Evolutionary conservation across 2,888 invertebrate species (phyloP), one percentile per base, ranked within the genome.

Genomic region (Lymantria monacha): DNA sequence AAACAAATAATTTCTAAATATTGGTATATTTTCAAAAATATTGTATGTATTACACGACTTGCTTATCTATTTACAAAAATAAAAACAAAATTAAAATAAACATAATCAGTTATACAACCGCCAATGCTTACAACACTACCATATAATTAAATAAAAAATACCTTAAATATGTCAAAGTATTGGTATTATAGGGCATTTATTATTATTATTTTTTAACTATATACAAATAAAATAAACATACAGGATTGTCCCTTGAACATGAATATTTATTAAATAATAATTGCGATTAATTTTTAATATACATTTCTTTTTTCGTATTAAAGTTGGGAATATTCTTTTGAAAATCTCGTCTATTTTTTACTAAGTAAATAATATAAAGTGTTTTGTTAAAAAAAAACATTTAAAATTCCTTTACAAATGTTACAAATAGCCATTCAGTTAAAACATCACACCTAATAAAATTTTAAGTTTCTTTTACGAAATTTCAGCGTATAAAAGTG

Each of bases 1-100:
- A 79, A 66, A 74, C 52, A 53, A 62, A 46, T 14, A 44, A 48
- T 47, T 80, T 89, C 90, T 90, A 90, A 88, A 89, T 90, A 88
- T 76, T 87, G 89, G 90, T 90, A 89, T 90, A 90, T 90, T 90
- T 89, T 89, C 87, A 90, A 90, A 90, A 90, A 90, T 90, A 90
- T 90, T 33, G 33, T 33, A 33, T 74, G 83, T 88, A 84, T 87
- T 88, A 89, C 88, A 88, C 83, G 87, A 86, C 88, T 86, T 87
- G 90, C 85, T 84, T 87, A 86, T 87, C 74, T 90, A 89, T 90
- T 84, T 89, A 90, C 90, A 90, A 85, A 85, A 85, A 66, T 63
- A 66, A 81, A 85, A 83, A 83, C 72, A 77, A 67, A 82, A 82
- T 80, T 74, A 81, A 79, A 82, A 79, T 73, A 72, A 79, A 70